A percentile compares a stretch with the other conserved stretches of the same genome.
phyloP scores from a whole-genome alignment of 2,113 vertebrate genomes.

The Chaenocephalus aceratus region DNA sequence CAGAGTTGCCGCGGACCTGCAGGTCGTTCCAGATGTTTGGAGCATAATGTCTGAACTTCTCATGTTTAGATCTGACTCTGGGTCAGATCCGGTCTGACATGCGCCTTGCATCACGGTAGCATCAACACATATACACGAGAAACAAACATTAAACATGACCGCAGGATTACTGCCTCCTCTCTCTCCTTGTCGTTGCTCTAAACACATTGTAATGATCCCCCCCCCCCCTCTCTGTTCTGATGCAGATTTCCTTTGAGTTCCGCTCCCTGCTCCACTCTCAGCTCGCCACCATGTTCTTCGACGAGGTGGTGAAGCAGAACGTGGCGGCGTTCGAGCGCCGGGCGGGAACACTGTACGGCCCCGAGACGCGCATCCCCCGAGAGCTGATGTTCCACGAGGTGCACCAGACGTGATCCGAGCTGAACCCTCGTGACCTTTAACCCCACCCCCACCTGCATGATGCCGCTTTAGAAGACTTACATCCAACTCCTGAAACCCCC shows the following conservation, averaged over 20 bases:
- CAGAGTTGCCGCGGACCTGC: too few relatives aligned
- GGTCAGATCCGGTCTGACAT: too few relatives aligned
- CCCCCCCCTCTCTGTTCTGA: not conserved
- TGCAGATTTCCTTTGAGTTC: slow-evolving; percentile 96
- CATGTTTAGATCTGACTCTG: too few relatives aligned
- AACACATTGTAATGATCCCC: not conserved
- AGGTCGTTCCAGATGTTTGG: too few relatives aligned
- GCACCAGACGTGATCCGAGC: slow-evolving; percentile 90
- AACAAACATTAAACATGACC: too few relatives aligned
- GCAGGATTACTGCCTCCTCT: too few relatives aligned
- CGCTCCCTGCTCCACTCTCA: slow-evolving; percentile 96
- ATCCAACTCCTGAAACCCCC: too few relatives aligned
- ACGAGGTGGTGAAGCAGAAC: slow-evolving; percentile 96
- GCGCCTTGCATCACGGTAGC: too few relatives aligned
- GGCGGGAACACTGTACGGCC: slow-evolving; percentile 89
- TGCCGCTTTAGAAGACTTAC: slow-evolving; percentile 1
- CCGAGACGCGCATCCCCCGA: slow-evolving; percentile 92
- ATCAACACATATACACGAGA: too few relatives aligned
- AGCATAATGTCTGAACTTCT: too few relatives aligned
- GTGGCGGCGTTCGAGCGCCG: slow-evolving; percentile 93
- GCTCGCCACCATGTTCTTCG: slow-evolving; percentile 94
- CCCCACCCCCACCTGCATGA: slow-evolving; percentile 55
- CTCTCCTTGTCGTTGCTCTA: too few relatives aligned
- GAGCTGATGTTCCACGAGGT: slow-evolving; percentile 96
- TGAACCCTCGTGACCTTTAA: slow-evolving; percentile 53